Conservation (phyloP, 1,140 invertebrate genomes). For the Galendromus occidentalis region DNA sequence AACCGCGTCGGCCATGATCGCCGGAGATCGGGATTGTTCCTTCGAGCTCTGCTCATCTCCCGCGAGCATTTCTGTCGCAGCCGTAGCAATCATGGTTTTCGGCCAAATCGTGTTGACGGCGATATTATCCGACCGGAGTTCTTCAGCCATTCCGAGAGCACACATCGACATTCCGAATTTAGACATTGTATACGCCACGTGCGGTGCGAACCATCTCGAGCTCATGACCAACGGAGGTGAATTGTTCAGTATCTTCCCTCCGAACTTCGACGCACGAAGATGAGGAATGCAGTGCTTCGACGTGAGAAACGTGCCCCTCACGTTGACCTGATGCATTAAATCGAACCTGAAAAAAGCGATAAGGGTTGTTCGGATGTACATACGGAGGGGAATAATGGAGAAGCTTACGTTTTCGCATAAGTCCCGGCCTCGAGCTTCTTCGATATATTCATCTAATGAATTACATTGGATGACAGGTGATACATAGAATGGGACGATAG, state of each 20-base stretch:
- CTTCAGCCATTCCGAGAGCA: conserved; percentile 82
- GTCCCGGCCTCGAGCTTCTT: no score
- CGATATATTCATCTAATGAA: no score
- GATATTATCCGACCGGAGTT: conserved; percentile 59
- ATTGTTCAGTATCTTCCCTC: conserved; percentile 88
- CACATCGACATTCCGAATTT: conserved; percentile 99
- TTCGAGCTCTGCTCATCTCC: conserved; percentile 38
- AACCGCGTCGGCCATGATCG: conserved; percentile 87
- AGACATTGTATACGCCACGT: conserved; percentile 93
- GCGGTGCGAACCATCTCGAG: conserved; percentile 70
- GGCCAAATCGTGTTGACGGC: conserved; percentile 96
- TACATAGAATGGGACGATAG: no score
- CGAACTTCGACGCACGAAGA: conserved; percentile 53
- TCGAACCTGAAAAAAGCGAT: conserved; percentile 39
- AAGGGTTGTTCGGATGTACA: no score
- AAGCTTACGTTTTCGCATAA: no score
- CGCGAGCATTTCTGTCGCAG: conserved; percentile 85
- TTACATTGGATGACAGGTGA: no score
- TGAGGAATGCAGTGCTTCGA: conserved; percentile 80
- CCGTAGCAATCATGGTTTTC: conserved; percentile 74
- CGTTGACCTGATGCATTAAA: conserved; percentile 77
- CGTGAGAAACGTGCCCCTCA: conserved; percentile 76
- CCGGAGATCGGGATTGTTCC: conserved; percentile 47
- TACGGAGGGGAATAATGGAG: no score
- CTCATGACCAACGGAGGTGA: conserved; percentile 82